Evolutionary conservation across 2,888 invertebrate genomes (phyloP).

Genomic region (Nezara viridula): DNA sequence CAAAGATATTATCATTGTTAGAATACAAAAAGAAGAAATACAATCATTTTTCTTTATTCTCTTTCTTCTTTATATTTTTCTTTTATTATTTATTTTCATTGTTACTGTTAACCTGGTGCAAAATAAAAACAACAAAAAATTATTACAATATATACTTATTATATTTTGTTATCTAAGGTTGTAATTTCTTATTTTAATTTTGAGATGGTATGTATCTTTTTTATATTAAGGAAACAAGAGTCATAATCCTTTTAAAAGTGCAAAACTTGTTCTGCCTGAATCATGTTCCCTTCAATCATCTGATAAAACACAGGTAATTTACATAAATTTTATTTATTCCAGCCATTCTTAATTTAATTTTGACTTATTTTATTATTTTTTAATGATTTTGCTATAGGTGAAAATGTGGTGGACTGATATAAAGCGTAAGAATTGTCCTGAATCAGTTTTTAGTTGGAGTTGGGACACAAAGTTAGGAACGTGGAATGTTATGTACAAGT

Average conservation of each 20-base stretch:
- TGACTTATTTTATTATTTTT: not conserved
- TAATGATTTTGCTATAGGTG: not conserved
- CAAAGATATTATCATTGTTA: too few relatives aligned
- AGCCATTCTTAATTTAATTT: not conserved
- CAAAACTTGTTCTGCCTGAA: not conserved
- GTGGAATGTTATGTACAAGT: conserved; percentile 26
- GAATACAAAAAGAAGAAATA: too few relatives aligned
- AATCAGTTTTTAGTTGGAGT: not conserved
- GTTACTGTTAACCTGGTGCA: too few relatives aligned
- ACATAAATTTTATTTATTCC: not conserved
- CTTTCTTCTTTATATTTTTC: too few relatives aligned
- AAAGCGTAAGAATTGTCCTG: not conserved
- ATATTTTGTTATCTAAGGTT: too few relatives aligned
- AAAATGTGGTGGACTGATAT: conserved; percentile 20
- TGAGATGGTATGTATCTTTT: not conserved
- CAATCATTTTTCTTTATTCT: too few relatives aligned
- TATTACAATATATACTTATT: too few relatives aligned
- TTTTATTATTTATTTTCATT: too few relatives aligned
- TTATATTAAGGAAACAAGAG: conserved; percentile 30
- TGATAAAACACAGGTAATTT: conserved; percentile 23
- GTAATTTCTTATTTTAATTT: too few relatives aligned
- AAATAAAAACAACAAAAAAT: too few relatives aligned
- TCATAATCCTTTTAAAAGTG: conserved; percentile 46
- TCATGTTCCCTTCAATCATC: not conserved
- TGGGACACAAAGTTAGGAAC: not conserved